Base-by-base conservation (phyloP, 2,888 invertebrate genomes). In the Caenorhabditis macrosperma region DNA sequence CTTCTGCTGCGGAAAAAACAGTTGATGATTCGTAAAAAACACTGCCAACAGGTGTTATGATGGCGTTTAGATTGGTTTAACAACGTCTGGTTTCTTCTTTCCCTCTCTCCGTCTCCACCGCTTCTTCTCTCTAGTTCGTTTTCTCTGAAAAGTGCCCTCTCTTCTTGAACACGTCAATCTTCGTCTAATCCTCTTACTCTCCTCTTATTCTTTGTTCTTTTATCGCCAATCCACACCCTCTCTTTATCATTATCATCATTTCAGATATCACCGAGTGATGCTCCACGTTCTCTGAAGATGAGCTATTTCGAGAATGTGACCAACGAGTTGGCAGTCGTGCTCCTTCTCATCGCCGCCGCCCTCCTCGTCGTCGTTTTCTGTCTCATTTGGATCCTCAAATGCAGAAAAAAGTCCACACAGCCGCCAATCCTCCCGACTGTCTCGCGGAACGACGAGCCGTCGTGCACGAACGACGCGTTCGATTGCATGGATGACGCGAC, bases 391-490 rank as follows among this genome's bases (percentile, higher is more conserved):
- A 59, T 76, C 9, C 67, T 72, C 10, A 72, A 71, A 28, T 82
- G 79, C 38, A 26, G 82, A 12, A 71, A 68, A 52, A 38, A 72
- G 72, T 48, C 55, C 15, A 33, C 33, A 15, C 78, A 66, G 46
- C 78, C 78, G 4, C 78, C 78, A 10, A 78, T 78, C 55, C 66
- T 78, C 2, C 71, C 77, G 12, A 59, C 64, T 4, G 57, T 78
- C 15, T 59, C 78, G 38, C 46, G 59, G 30, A 46, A 17, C 61
- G 78, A 78, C n/a, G 71, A 63, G 66, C 78, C 78, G 10, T 71
- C 71, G 17, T 78, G 78, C 33, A 66, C 60, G 1, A 83, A 83
- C 35, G 83, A 80, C 22, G 83, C 75, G 0, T 83, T 83, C 54
- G 80, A 83, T 33, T 76, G 75, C 46, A 41, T 68, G 10, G 83